A percentile compares a stretch with the other conserved stretches of the same genome.
Evolutionary conservation across 2,888 invertebrate genomes (phyloP).

Genomic region (Coelogynopora nodosa): DNA sequence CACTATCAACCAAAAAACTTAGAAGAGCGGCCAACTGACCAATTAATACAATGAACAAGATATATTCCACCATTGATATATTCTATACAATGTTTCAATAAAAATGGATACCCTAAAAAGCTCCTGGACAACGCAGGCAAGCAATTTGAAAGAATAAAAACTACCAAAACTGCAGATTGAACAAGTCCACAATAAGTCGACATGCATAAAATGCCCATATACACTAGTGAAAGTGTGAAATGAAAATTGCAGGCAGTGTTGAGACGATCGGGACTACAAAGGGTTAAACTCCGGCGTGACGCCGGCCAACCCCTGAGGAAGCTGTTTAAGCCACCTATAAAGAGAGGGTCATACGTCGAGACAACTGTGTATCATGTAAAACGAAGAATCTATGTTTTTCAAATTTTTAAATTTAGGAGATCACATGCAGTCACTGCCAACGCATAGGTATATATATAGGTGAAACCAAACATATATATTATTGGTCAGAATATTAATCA

Average conservation of each 20-base stretch:
- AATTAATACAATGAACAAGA: background rate
- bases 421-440: background rate
- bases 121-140: too few relatives aligned
- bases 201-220: too few relatives aligned
- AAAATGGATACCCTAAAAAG: too few relatives aligned
- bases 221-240: background rate
- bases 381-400: background rate
- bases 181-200: too few relatives aligned
- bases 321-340: background rate
- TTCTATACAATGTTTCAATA: too few relatives aligned
- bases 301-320: constrained; percentile 7
- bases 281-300: background rate
- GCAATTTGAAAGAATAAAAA: too few relatives aligned
- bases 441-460: constrained; percentile 11
- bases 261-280: constrained; percentile 4
- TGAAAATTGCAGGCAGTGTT: background rate
- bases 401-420: background rate
- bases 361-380: background rate
- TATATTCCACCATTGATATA: too few relatives aligned
- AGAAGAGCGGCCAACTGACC: background rate
- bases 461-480: background rate
- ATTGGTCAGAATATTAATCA: too few relatives aligned
- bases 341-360: background rate
- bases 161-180: too few relatives aligned
- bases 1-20: too few relatives aligned